phyloP scores from a whole-genome alignment of 2,888 invertebrate species.

The Hirtodrosophila alboralis region DNA sequence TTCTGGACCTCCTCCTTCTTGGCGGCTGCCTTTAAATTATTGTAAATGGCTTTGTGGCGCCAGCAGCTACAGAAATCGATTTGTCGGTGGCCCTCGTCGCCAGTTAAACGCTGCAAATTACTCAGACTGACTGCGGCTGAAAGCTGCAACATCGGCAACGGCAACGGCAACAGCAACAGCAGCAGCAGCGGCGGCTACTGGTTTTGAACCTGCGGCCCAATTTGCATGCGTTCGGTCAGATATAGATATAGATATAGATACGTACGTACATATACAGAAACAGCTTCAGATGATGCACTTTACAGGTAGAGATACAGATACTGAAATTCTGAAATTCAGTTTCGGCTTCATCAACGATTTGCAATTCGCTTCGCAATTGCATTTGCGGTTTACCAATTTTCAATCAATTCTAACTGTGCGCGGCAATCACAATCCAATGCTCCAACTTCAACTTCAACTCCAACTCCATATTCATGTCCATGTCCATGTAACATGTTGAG shows the following conservation, averaged over 20 bases:
- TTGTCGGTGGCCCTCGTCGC: conserved; percentile 70
- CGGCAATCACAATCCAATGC: conserved; percentile 42
- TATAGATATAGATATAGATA: background rate
- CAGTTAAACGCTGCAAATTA: conserved; percentile 76
- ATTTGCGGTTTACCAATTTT: conserved; percentile 71
- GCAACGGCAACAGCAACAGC: conserved; percentile 4
- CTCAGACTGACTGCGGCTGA: conserved; percentile 35
- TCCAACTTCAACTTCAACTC: background rate
- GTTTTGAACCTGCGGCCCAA: conserved; percentile 69
- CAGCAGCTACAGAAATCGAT: conserved; percentile 71
- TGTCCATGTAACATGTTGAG: conserved; percentile 24
- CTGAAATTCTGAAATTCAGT: conserved; percentile 21
- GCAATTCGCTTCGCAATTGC: conserved; percentile 73
- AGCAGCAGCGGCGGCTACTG: conserved; percentile 60
- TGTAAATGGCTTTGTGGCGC: conserved; percentile 73
- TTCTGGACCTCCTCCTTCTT: conserved; percentile 3
- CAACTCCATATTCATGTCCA: conserved; percentile 5
- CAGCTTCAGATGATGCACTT: conserved; percentile 2
- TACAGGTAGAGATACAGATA: conserved; percentile 15
- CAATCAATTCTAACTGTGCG: conserved; percentile 74
- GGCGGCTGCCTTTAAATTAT: conserved; percentile 64
- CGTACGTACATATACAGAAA: conserved; percentile 8
- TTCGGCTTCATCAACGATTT: conserved; percentile 59
- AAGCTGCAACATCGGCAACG: conserved; percentile 7
- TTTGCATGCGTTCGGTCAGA: conserved; percentile 61